Base-by-base conservation (phyloP, 2,113 vertebrate species). In the Xiphias gladius region DNA sequence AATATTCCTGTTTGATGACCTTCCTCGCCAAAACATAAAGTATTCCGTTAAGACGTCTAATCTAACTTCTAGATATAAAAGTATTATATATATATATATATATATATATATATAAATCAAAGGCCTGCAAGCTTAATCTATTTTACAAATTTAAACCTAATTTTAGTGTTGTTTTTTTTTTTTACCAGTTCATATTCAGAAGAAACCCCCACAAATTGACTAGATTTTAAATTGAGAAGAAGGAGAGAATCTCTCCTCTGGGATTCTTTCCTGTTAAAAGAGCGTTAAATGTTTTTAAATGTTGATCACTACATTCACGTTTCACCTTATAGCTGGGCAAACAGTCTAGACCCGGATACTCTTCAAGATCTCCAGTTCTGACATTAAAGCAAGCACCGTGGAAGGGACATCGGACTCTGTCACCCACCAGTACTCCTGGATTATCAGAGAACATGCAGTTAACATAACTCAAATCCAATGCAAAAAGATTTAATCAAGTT, bases 341-440 rank as follows among this genome's bases (percentile, higher is more conserved):
- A 8, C 86, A 95, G 84, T 98, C 97, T 80, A 98, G 90, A 11
- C 96, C 90, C 11, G 97, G 97, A 80, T 95, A 97, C 12, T 98
- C 97, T 82, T 98, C 97, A 0, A 98, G 97, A 78, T 98, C 97
- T 14, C 97, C 97, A 0, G 95, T 97, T 80, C 73, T 94, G 69
- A 96, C 91, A 84, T 96, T 96, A 67, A 97, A 98, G 88, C 97
- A 98, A 16, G 97, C 96, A 0, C 97, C 96, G 0, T 98, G 97
- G 94, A 96, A 96, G 8, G 96, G 96, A 86, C 97, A 98, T 32
- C 97, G 95, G 75, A 98, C 92, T 83, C 94, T 94, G 73, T 95
- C 83, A 30, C 95, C 93, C 52, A 78, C 87, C 84, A 98, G 83
- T 12, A 90, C 91, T 22, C 97, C 97, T 98, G 89, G 39, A 74